Evolutionary conservation across 2,113 vertebrate genomes (phyloP).

Genomic region (Paratilapia polleni): DNA sequence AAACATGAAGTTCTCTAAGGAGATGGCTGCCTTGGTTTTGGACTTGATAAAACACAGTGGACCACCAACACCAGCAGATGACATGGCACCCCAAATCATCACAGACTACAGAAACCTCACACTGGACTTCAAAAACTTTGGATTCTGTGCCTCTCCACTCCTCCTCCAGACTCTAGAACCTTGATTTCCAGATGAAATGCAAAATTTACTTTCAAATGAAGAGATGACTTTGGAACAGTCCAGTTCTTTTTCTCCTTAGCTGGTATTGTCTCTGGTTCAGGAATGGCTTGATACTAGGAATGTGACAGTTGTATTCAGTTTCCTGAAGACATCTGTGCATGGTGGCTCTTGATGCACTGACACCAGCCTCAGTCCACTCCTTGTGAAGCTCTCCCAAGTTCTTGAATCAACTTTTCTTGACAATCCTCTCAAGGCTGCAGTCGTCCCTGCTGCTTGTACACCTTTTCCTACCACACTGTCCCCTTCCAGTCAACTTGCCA

Average conservation of each 20-base stretch:
- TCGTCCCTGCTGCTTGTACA: not conserved
- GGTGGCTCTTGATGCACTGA: not conserved
- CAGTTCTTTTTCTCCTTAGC: not conserved
- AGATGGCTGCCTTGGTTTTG: too few species aligned
- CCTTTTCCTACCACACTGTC: not conserved
- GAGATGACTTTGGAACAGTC: not conserved
- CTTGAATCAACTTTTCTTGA: accelerated
- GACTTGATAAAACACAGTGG: too few species aligned
- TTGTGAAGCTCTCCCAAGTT: not conserved
- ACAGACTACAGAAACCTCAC: not conserved
- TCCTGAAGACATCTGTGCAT: not conserved
- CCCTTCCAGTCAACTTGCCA: not conserved
- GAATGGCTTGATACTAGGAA: not conserved
- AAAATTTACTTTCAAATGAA: not conserved
- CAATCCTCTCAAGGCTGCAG: not conserved
- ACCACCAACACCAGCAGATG: too few species aligned
- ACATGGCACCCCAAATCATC: not conserved
- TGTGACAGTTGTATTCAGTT: not conserved
- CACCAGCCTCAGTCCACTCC: not conserved
- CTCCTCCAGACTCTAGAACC: not conserved
- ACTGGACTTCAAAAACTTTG: not conserved
- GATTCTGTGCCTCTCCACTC: not conserved
- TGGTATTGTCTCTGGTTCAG: not conserved
- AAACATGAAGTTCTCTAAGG: not conserved
- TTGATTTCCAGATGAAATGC: not conserved